These are phyloP conservation scores for Emydoidea blandingii DNA, from an alignment of 2,797 vertebrate species.

Conservation along the genomic window DNA sequence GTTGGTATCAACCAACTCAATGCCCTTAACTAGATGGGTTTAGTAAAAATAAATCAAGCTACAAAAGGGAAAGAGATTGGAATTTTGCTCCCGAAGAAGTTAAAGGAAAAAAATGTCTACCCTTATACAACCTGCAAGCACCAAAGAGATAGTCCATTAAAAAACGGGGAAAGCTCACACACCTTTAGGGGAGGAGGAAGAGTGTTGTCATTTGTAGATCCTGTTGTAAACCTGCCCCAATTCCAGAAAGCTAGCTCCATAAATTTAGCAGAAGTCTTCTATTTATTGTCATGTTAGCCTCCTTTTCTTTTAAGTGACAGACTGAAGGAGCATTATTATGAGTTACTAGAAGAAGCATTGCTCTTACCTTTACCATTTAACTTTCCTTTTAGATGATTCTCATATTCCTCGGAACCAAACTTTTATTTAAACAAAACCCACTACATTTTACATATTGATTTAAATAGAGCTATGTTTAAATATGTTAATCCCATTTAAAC, in stretches of 20 bases:
- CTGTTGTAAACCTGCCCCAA: neutral
- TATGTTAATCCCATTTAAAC: neutral
- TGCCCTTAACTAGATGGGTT: slow-evolving; percentile 64
- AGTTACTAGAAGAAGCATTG: slow-evolving; percentile 39
- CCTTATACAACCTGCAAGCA: neutral
- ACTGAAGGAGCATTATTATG: neutral
- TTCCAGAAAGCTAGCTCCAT: slow-evolving; percentile 2
- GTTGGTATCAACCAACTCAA: slow-evolving; percentile 70
- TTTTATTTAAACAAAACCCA: slow-evolving; percentile 65
- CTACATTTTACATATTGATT: slow-evolving; percentile 61
- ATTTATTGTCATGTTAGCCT: neutral
- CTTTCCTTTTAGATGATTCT: slow-evolving; percentile 46
- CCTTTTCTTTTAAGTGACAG: accelerated
- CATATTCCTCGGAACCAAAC: slow-evolving; percentile 50
- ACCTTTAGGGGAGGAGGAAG: neutral
- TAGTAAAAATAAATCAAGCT: slow-evolving; percentile 72
- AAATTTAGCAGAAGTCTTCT: neutral
- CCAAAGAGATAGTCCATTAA: neutral
- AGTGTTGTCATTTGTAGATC: slow-evolving; percentile 11
- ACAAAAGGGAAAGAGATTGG: slow-evolving; percentile 58
- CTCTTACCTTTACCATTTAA: slow-evolving; percentile 61
- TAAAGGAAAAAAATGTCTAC: slow-evolving; percentile 10
- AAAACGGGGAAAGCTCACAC: accelerated
- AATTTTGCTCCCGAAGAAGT: slow-evolving; percentile 23
- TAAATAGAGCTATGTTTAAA: slow-evolving; percentile 64